These are phyloP conservation scores for Ailurus styani DNA, from an alignment of 2,113 vertebrate species.

Conservation along the genomic window DNA sequence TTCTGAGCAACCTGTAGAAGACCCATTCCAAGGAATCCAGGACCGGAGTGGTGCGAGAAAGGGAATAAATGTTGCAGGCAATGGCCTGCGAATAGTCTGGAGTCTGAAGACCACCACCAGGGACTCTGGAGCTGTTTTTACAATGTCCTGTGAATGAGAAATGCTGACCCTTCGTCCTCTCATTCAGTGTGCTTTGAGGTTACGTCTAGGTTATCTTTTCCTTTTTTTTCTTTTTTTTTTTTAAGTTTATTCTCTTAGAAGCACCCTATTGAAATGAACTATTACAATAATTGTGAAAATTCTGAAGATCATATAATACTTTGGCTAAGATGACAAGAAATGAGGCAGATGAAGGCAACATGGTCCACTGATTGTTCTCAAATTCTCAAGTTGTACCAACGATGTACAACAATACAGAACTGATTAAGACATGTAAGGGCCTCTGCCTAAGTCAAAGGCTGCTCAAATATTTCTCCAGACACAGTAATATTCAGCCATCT, in stretches of 20 bases:
- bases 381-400: background rate
- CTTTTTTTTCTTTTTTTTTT: background rate
- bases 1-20: background rate
- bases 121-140: background rate
- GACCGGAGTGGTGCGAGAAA: background rate
- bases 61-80: too few relatives aligned
- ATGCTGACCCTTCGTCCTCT: background rate
- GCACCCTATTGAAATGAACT: background rate
- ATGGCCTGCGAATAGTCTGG: background rate
- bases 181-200: background rate
- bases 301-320: slow-evolving; percentile 4
- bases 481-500: background rate
- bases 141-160: background rate
- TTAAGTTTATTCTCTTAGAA: background rate
- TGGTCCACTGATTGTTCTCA: slow-evolving; percentile 3
- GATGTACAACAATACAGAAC: background rate
- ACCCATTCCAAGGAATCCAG: background rate
- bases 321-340: slow-evolving; percentile 33
- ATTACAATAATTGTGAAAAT: background rate
- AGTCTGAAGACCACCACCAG: background rate
- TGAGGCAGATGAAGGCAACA: background rate
- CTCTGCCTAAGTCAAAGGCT: background rate
- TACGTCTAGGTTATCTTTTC: background rate
- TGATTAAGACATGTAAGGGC: slow-evolving; percentile 18
- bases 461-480: background rate